Percentiles rank a stretch among this genome's conserved stretches.
phyloP scores from a whole-genome alignment of 1,140 invertebrate genomes.

The Mercenaria mercenaria region DNA sequence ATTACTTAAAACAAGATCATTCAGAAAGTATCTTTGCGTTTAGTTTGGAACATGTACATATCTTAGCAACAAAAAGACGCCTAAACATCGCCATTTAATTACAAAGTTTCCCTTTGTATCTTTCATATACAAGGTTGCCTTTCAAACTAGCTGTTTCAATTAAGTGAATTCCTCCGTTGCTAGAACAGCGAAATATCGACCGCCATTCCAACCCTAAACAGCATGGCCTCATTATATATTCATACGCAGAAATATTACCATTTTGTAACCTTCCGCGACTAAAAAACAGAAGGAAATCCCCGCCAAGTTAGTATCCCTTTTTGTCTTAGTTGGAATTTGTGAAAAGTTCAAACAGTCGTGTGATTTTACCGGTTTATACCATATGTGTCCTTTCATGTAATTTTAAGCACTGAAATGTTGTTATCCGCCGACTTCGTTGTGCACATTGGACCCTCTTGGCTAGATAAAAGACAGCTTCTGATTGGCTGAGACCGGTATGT shows the following conservation, averaged over 20 bases:
- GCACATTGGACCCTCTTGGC: constrained; percentile 49
- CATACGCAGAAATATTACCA: constrained; percentile 26
- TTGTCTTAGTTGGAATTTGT: constrained; percentile 1
- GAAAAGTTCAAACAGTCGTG: constrained; percentile 45
- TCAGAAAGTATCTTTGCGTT: too few relatives aligned
- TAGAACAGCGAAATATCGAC: constrained; percentile 45
- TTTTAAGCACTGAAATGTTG: background rate
- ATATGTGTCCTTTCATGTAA: constrained; percentile 56
- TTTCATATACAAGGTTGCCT: background rate
- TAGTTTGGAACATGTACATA: too few relatives aligned
- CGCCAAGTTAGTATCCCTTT: background rate
- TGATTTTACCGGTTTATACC: constrained; percentile 1
- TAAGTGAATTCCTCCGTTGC: constrained; percentile 32
- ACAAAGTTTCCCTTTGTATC: background rate
- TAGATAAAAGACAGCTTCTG: constrained; percentile 33
- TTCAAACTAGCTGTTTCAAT: constrained; percentile 9
- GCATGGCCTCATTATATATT: constrained; percentile 49
- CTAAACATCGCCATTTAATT: background rate
- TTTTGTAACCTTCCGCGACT: constrained; percentile 45
- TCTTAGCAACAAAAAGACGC: background rate
- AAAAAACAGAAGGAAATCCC: background rate
- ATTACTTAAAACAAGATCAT: too few relatives aligned
- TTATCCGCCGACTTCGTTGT: background rate
- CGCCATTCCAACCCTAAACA: constrained; percentile 14
- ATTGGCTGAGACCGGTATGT: constrained; percentile 38